A percentile compares a stretch with the other conserved stretches of the same genome.
These are phyloP conservation scores for Paramormyrops kingsleyae DNA, from an alignment of 2,113 vertebrate species.

Conservation along the genomic window DNA sequence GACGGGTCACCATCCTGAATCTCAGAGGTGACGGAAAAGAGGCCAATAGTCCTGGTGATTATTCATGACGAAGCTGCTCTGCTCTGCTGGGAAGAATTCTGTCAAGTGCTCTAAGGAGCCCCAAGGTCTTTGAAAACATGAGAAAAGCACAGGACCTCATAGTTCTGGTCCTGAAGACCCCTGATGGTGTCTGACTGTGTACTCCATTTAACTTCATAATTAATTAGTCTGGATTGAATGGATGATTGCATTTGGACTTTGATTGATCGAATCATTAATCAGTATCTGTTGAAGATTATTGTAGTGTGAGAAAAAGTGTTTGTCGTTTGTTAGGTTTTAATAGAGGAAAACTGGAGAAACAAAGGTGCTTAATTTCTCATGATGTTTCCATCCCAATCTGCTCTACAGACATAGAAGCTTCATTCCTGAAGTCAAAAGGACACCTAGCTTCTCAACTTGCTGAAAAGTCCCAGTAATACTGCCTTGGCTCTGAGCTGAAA, in stretches of 20 bases:
- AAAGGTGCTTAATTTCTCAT: neutral
- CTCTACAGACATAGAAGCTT: neutral
- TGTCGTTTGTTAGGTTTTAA: neutral
- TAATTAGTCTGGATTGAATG: neutral
- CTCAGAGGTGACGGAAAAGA: neutral
- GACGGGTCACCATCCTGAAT: neutral
- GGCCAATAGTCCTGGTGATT: neutral
- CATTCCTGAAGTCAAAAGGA: neutral
- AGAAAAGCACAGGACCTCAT: neutral
- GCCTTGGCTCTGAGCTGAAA: neutral
- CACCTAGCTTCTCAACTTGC: neutral
- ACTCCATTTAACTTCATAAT: neutral
- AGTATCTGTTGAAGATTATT: neutral
- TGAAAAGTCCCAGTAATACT: neutral
- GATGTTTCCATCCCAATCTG: neutral
- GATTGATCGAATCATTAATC: neutral
- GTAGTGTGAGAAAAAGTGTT: neutral
- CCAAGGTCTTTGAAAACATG: neutral
- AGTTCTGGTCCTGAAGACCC: neutral
- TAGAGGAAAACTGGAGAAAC: constrained; percentile 28
- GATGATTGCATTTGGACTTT: neutral
- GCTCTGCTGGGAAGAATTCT: neutral
- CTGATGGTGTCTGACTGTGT: neutral
- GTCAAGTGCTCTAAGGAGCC: neutral
- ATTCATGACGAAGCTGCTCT: constrained; percentile 5